Percentiles rank a stretch among this genome's conserved stretches.
Conservation (phyloP, 37 sponge, comb jelly and placozoan species). For the Spongia lamella region DNA sequence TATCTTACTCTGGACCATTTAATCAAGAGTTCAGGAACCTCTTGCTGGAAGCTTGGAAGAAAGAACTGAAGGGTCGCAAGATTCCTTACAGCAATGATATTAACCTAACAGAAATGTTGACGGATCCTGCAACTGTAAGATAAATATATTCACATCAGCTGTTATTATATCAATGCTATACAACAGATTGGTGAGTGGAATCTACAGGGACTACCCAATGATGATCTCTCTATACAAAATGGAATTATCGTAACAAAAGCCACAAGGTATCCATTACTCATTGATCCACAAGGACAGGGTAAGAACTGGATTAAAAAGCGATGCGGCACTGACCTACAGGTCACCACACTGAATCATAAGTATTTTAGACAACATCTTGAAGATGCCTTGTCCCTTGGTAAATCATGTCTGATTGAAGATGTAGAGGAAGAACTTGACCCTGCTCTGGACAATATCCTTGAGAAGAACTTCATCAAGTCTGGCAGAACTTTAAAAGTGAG, state of each 20-base stretch:
- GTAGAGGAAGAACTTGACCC: constrained; percentile 98
- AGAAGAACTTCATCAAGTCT: constrained; percentile 99
- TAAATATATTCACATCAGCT: no score
- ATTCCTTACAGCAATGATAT: constrained; percentile 84
- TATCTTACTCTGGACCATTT: constrained; percentile 98
- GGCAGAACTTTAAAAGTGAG: constrained; percentile 85
- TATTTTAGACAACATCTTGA: constrained; percentile 94
- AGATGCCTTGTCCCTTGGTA: constrained; percentile 93
- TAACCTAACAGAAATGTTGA: constrained; percentile 90
- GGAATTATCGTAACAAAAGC: constrained; percentile 99
- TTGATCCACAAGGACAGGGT: constrained; percentile 98
- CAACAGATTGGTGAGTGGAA: constrained; percentile 85
- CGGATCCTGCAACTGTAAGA: constrained; percentile 71
- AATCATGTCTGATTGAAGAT: constrained; percentile 94
- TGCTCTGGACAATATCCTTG: constrained; percentile 96
- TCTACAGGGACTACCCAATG: constrained; percentile 98
- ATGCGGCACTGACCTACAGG: constrained; percentile 43
- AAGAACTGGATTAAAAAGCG: constrained; percentile 97
- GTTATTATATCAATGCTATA: no score
- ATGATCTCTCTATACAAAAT: constrained; percentile 97
- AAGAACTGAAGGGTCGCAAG: constrained; percentile 71
- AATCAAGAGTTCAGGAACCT: constrained; percentile 95
- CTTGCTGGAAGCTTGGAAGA: constrained; percentile 87
- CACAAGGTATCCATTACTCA: constrained; percentile 94
- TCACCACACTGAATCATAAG: constrained; percentile 96